Percentiles rank a stretch among this genome's conserved stretches.
phyloP scores from a whole-genome alignment of 2,113 vertebrate genomes.

The Xiphophorus hellerii region DNA sequence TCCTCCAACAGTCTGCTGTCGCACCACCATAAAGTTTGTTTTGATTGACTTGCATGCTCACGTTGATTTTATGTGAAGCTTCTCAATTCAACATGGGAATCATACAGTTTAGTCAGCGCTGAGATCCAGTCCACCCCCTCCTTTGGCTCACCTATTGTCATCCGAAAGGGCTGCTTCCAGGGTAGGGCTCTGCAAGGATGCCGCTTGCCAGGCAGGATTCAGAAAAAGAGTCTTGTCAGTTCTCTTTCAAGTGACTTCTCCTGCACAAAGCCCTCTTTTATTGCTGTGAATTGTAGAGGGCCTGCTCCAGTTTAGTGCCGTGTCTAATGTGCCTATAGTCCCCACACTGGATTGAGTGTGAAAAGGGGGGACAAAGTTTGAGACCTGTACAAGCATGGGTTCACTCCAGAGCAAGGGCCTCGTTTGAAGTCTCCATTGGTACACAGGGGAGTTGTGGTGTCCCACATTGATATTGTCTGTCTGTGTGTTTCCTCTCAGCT shows the following conservation, averaged over 20 bases:
- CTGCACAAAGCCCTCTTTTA: slow-evolving; percentile 81
- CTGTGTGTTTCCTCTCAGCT: slow-evolving; percentile 41
- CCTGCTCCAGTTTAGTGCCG: slow-evolving; percentile 82
- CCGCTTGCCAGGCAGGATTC: slow-evolving; percentile 72
- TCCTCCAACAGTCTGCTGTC: slow-evolving; percentile 9
- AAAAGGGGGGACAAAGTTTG: slow-evolving; percentile 81
- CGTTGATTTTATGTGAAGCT: slow-evolving; percentile 8
- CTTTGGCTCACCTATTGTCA: slow-evolving; percentile 70
- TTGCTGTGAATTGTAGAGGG: slow-evolving; percentile 77
- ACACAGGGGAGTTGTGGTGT: slow-evolving; percentile 54
- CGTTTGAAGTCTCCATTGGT: slow-evolving; percentile 77
- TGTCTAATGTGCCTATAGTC: slow-evolving; percentile 82
- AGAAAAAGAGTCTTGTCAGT: slow-evolving; percentile 81
- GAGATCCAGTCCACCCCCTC: slow-evolving; percentile 37
- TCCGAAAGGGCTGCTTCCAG: slow-evolving; percentile 77
- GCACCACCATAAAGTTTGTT: slow-evolving; percentile 47
- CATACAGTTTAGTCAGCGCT: slow-evolving; percentile 44
- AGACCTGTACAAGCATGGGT: slow-evolving; percentile 83
- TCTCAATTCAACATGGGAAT: slow-evolving; percentile 33
- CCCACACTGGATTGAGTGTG: slow-evolving; percentile 71
- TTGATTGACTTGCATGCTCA: slow-evolving; percentile 26
- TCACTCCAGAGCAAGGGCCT: slow-evolving; percentile 70
- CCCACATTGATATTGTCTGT: slow-evolving; percentile 60
- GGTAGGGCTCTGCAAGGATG: slow-evolving; percentile 68
- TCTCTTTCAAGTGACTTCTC: slow-evolving; percentile 85